Evolutionary conservation across 2,888 invertebrate species (phyloP), one percentile per base, ranked within the genome.

Genomic region (Apamea crenata): DNA sequence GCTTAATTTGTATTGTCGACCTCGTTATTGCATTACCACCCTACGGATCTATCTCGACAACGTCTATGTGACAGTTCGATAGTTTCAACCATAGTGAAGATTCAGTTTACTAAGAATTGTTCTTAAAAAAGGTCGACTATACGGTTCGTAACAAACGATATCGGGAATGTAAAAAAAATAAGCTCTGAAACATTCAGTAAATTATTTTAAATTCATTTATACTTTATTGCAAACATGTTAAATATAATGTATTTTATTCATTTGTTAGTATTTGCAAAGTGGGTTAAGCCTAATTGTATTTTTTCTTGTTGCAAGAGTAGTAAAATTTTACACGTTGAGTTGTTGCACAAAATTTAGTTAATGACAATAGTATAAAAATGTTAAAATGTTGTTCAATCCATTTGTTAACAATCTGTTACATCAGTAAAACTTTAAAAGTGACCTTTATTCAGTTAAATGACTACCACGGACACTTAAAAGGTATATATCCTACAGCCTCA

Each of bases 291-390:
- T 47, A 40, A 61, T 66, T 14, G 12, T 53, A 61, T n/a, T 40
- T 21, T 68, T 16, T 59, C n/a, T 47, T 50, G n/a, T 77, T 81
- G 50, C 5, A 40, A 69, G 7, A 59, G 1, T 74, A 81, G 25
- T 63, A 21, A 47, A 36, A 63, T 75, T 50, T 65, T 68, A 69
- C 63, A 36, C 47, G 25, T 68, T 81, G 1, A 21, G n/a, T 72
- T 80, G 29, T 75, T 61, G 61, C 80, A 75, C 44, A 73, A 73
- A 73, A 47, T 66, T 68, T 53, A 0, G 44, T 66, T 82, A 32
- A 56, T 18, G n/a, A 8, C 47, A 53, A 56, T 74, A 61, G 67
- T 74, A 50, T 67, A 59, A 61, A 74, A 56, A 66, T 40, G 14
- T 72, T 69, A 1, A 32, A n/a, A 61, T 77, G n/a, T 73, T 65